Evolutionary conservation across 2,888 invertebrate genomes (phyloP).

Genomic region (Chloroclysta siterata): DNA sequence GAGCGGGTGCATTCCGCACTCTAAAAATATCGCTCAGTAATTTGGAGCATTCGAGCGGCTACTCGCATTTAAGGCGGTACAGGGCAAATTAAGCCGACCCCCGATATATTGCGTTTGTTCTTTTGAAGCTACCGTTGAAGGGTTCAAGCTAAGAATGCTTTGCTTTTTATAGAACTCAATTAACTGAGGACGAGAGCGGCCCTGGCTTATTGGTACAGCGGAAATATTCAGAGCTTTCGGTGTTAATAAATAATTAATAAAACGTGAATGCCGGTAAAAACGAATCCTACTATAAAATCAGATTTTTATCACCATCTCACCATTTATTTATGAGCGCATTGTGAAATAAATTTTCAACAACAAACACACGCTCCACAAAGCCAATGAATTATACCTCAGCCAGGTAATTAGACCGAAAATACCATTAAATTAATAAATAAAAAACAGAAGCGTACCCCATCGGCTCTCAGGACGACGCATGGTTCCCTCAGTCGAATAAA

Average conservation of each 20-base stretch:
- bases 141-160: slow-evolving; percentile 85
- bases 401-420: slow-evolving; percentile 85
- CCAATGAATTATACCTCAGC: slow-evolving; percentile 83
- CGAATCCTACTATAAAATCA: background rate
- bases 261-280: background rate
- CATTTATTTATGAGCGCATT: slow-evolving; percentile 15
- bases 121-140: slow-evolving; percentile 82
- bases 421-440: slow-evolving; percentile 85
- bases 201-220: slow-evolving; percentile 26
- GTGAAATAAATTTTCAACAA: slow-evolving; percentile 58
- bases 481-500: slow-evolving; percentile 83
- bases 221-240: slow-evolving; percentile 21
- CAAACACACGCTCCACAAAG: slow-evolving; percentile 71
- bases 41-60: slow-evolving; percentile 78
- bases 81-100: slow-evolving; percentile 81
- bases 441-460: slow-evolving; percentile 79
- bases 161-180: slow-evolving; percentile 82
- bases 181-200: slow-evolving; percentile 54
- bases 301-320: slow-evolving; percentile 4
- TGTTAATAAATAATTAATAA: slow-evolving; percentile 1
- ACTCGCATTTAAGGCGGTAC: slow-evolving; percentile 79
- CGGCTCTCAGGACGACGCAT: slow-evolving; percentile 70
- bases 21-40: slow-evolving; percentile 83
- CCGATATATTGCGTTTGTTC: slow-evolving; percentile 85
- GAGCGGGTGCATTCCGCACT: slow-evolving; percentile 78